Conservation (phyloP, 2,797 vertebrate genomes). For the Vespertilio murinus region DNA sequence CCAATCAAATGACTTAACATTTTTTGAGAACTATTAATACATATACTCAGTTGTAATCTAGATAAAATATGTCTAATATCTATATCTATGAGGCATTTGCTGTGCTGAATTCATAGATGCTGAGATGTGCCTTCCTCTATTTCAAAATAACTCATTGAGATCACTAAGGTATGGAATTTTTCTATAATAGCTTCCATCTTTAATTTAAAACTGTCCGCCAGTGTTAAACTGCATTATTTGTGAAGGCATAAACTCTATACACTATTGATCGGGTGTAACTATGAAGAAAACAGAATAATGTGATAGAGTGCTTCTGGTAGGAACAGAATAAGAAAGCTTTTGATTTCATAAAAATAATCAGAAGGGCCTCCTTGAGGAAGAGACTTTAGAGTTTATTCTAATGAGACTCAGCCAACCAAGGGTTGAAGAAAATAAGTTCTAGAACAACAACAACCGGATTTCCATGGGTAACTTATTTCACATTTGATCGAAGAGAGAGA, state of each 20-base stretch:
- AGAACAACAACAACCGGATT: background rate
- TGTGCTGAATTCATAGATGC: background rate
- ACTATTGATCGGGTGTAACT: background rate
- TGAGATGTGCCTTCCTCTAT: background rate
- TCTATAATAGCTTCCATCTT: background rate
- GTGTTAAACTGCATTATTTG: background rate
- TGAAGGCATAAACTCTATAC: background rate
- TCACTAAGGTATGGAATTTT: background rate
- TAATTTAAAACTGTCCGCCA: background rate
- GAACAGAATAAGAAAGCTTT: background rate
- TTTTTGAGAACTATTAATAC: background rate
- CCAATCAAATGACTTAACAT: background rate
- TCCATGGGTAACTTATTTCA: background rate
- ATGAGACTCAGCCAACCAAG: background rate
- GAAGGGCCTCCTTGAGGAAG: background rate
- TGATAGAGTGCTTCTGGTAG: background rate
- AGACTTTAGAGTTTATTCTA: background rate
- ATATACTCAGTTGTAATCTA: background rate
- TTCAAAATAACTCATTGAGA: background rate
- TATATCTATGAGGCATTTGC: background rate
- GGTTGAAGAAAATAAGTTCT: background rate
- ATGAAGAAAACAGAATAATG: background rate
- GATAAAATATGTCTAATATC: background rate
- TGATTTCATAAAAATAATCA: background rate
- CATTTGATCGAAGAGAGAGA: too few relatives aligned